phyloP scores from a whole-genome alignment of 2,797 vertebrate genomes.

The Enteromius argenteus region DNA sequence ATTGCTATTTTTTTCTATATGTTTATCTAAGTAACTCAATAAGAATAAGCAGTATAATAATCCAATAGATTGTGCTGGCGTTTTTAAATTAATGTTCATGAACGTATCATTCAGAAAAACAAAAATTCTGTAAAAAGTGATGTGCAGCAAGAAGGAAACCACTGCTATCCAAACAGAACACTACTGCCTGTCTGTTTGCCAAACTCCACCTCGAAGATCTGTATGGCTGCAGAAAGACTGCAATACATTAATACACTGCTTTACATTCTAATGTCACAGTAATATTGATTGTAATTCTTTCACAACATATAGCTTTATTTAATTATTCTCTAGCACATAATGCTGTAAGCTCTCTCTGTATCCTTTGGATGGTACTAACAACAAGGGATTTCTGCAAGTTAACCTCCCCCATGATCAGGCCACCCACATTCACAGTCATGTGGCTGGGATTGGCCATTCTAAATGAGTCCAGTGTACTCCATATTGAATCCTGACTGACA shows the following conservation, averaged over 20 bases:
- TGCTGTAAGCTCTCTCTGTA: slow-evolving; percentile 52
- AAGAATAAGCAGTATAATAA: neutral
- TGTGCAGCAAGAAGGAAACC: slow-evolving; percentile 7
- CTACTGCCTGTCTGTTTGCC: slow-evolving; percentile 6
- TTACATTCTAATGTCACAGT: neutral
- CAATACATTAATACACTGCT: neutral
- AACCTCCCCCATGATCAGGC: slow-evolving; percentile 76
- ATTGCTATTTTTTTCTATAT: neutral
- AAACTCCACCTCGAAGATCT: neutral
- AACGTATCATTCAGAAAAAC: slow-evolving; percentile 1
- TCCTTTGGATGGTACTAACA: slow-evolving; percentile 69
- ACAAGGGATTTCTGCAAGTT: slow-evolving; percentile 74
- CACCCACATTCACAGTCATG: slow-evolving; percentile 78
- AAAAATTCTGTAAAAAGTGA: neutral
- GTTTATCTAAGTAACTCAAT: neutral
- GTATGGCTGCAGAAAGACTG: neutral
- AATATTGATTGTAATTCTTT: neutral
- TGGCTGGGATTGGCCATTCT: slow-evolving; percentile 61
- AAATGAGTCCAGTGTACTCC: slow-evolving; percentile 59
- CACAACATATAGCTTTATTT: neutral
- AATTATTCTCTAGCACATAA: slow-evolving; percentile 6
- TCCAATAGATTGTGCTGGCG: neutral
- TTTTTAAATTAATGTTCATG: neutral
- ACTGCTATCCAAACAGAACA: slow-evolving; percentile 23
- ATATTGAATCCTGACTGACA: slow-evolving; percentile 52